phyloP scores from a whole-genome alignment of 2,113 vertebrate genomes.

The Desmodus rotundus region DNA sequence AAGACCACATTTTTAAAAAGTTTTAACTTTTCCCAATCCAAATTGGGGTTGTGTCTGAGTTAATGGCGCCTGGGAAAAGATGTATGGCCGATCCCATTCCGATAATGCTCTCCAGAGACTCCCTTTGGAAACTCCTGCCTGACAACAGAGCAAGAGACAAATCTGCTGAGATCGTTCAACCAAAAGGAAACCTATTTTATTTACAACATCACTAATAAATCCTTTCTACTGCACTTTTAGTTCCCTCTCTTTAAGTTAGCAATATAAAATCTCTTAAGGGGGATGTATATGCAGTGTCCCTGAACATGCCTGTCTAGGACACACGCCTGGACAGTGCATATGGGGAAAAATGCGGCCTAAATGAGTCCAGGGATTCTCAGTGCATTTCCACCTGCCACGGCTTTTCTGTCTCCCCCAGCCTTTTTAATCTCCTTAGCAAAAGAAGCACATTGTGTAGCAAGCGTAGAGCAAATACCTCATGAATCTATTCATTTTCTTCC shows the following conservation, averaged over 20 bases:
- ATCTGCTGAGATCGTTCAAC: not conserved
- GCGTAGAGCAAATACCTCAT: not conserved
- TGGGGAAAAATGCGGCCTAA: not conserved
- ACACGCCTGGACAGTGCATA: rapidly evolving
- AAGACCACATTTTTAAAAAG: conserved; percentile 41
- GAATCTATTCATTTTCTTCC: not conserved
- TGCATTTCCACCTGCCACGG: not conserved
- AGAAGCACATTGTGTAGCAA: not conserved
- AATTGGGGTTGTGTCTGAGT: conserved; percentile 19
- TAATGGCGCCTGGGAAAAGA: conserved; percentile 1
- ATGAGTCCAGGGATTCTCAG: not conserved
- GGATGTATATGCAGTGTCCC: not conserved
- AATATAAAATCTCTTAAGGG: not conserved
- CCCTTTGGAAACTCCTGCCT: not conserved
- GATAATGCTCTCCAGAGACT: conserved; percentile 24
- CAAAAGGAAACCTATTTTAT: conserved; percentile 50
- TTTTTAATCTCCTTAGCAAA: not conserved
- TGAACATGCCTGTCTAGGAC: not conserved
- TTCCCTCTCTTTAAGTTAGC: not conserved
- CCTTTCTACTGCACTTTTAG: not conserved
- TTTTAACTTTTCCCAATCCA: not conserved
- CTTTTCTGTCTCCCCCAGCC: not conserved
- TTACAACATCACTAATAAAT: conserved; percentile 46
- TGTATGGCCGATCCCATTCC: not conserved
- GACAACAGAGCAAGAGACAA: not conserved